A percentile compares a stretch with the other conserved stretches of the same genome.
These are phyloP conservation scores for Drosophila picticornis DNA, from an alignment of 2,888 invertebrate species.

Conservation along the genomic window DNA sequence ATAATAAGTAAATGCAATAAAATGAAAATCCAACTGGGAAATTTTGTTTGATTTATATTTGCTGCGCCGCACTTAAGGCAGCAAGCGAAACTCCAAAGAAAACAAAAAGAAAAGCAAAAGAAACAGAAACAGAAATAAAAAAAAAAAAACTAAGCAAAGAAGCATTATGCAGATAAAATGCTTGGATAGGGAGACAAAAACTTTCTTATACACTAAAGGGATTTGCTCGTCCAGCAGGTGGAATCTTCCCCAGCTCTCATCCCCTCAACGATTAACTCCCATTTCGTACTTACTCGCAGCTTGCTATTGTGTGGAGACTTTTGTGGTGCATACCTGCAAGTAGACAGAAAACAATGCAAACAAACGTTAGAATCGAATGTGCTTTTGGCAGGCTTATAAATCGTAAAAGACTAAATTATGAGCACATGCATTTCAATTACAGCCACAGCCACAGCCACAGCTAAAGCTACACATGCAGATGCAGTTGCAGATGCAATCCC, in stretches of 20 bases:
- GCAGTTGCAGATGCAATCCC: not conserved
- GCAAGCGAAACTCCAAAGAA: conserved; percentile 21
- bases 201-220: conserved; percentile 57
- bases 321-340: conserved; percentile 48
- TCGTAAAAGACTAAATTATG: conserved; percentile 35
- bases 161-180: conserved; percentile 70
- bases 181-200: conserved; percentile 45
- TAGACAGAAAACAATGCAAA: conserved; percentile 34
- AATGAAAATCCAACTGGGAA: conserved; percentile 82
- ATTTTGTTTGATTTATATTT: conserved; percentile 81
- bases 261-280: conserved; percentile 7
- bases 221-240: conserved; percentile 47
- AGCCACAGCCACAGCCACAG: conserved; percentile 16
- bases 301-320: conserved; percentile 3
- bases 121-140: conserved; percentile 21
- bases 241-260: conserved; percentile 4
- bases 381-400: conserved; percentile 14
- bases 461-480: conserved; percentile 6
- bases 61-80: conserved; percentile 31
- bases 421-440: conserved; percentile 37
- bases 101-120: conserved; percentile 10
- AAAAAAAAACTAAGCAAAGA: conserved; percentile 33
- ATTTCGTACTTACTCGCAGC: conserved; percentile 29
- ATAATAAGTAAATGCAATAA: conserved; percentile 81
- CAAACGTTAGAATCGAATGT: conserved; percentile 18